Percentiles rank a stretch among this genome's conserved stretches.
Conservation (phyloP, 2,113 vertebrate genomes). For the Alectura lathami region DNA sequence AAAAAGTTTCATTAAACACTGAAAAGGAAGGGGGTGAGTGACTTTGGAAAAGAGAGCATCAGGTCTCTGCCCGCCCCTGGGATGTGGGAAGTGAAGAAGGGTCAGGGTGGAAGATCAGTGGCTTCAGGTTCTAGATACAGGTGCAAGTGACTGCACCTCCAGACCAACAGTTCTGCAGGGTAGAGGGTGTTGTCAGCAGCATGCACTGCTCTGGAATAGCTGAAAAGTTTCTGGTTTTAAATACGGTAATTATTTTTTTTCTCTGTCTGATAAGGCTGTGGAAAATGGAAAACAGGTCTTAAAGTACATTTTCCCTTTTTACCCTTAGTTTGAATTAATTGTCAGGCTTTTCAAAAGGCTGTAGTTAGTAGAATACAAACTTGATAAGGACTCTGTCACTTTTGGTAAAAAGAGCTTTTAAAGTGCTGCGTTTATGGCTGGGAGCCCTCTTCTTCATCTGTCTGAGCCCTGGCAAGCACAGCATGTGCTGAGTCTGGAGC, state of each 20-base stretch:
- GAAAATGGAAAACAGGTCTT: neutral
- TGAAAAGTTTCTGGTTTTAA: neutral
- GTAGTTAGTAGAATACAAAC: neutral
- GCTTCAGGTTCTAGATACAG: neutral
- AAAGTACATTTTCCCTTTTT: neutral
- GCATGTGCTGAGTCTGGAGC: neutral
- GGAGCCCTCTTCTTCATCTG: neutral
- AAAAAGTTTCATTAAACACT: neutral
- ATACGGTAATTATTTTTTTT: neutral
- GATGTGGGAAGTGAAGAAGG: neutral
- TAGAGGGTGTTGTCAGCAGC: neutral
- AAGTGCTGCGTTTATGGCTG: neutral
- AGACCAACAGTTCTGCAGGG: neutral
- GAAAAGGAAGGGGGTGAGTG: neutral
- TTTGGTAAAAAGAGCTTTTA: neutral
- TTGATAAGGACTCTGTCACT: neutral
- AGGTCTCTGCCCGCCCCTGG: neutral
- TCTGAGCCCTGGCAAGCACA: accelerated
- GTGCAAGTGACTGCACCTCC: neutral
- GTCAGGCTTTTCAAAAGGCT: neutral
- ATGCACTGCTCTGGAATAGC: neutral
- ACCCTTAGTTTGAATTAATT: neutral
- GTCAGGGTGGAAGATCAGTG: no score
- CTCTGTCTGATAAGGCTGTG: neutral
- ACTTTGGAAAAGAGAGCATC: neutral